Evolutionary conservation across 2,113 vertebrate species (phyloP).

Genomic region (Callaeas wilsoni): DNA sequence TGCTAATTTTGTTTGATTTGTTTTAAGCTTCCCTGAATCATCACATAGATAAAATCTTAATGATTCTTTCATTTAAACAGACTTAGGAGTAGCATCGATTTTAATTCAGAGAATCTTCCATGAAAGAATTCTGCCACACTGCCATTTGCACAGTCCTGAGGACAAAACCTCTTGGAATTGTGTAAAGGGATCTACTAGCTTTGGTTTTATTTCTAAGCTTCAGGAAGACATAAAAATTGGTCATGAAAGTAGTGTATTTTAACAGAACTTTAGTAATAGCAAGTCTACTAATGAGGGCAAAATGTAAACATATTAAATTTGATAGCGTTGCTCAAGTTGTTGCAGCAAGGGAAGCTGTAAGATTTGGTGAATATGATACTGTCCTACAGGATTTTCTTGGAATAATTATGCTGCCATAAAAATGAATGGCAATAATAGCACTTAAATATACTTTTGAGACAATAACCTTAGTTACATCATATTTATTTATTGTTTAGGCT

Average conservation of each 20-base stretch:
- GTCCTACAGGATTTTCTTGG: neutral
- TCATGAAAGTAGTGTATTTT: neutral
- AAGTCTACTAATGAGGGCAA: neutral
- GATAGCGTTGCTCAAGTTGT: neutral
- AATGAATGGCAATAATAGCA: neutral
- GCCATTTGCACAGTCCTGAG: neutral
- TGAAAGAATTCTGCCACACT: accelerated
- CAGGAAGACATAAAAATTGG: neutral
- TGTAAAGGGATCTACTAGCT: neutral
- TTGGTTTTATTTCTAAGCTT: neutral
- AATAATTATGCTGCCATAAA: neutral
- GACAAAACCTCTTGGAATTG: neutral
- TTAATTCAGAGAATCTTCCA: neutral
- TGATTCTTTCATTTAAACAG: neutral
- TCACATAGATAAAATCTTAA: neutral
- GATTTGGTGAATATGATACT: neutral
- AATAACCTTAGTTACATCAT: neutral
- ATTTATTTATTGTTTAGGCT: neutral
- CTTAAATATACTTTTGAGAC: neutral
- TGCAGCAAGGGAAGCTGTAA: neutral
- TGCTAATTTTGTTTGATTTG: neutral
- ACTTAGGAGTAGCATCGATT: neutral
- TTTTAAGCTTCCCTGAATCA: neutral
- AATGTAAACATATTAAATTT: neutral
- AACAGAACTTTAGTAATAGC: neutral